phyloP scores from a whole-genome alignment of 2,113 vertebrate species.

The Pipra filicauda region DNA sequence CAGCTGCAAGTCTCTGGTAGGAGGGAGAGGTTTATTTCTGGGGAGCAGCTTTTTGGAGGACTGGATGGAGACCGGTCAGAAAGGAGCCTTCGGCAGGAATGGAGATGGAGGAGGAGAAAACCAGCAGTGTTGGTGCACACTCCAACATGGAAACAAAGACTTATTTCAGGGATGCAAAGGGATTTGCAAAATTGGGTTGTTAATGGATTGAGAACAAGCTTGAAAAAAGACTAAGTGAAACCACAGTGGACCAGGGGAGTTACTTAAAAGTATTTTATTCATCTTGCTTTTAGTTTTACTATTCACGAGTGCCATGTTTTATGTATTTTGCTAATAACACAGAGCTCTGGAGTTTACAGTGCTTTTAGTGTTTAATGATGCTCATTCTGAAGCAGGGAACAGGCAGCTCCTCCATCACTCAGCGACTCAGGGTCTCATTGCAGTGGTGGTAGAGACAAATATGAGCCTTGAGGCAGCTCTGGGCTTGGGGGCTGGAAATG shows the following conservation, averaged over 20 bases:
- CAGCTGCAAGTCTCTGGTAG: neutral
- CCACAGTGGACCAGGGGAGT: neutral
- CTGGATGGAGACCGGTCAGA: neutral
- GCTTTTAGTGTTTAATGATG: neutral
- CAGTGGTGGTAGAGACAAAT: neutral
- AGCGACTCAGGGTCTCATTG: neutral
- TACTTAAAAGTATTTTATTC: neutral
- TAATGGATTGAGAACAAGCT: neutral
- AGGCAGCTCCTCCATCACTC: neutral
- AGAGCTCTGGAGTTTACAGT: neutral
- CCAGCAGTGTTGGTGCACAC: neutral
- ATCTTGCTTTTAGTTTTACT: neutral
- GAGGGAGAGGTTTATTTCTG: rapidly evolving
- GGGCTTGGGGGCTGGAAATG: neutral
- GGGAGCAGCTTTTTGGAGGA: neutral
- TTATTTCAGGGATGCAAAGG: neutral
- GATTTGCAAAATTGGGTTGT: neutral
- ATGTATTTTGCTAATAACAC: neutral
- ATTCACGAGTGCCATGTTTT: neutral
- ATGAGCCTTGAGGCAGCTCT: neutral
- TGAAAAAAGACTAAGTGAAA: neutral
- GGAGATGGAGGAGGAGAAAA: neutral
- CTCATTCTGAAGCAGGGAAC: rapidly evolving
- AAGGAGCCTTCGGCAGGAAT: neutral
- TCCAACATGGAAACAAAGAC: neutral